phyloP scores from a whole-genome alignment of 2,797 vertebrate species.

The Danio tinwini region DNA sequence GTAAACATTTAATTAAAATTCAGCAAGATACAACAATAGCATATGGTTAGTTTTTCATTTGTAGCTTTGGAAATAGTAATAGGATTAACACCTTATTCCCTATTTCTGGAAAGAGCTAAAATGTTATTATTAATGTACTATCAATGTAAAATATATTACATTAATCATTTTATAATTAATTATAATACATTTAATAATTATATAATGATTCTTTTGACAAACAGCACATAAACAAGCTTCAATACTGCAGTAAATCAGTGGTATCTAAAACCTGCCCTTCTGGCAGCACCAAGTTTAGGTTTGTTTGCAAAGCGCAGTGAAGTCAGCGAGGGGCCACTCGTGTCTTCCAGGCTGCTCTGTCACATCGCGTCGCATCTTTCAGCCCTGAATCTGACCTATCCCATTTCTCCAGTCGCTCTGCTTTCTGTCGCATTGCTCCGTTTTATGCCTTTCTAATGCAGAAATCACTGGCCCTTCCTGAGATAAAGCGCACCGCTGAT shows the following conservation, averaged over 20 bases:
- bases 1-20: too few species aligned
- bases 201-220: not conserved
- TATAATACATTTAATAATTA: not conserved
- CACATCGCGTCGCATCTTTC: conserved; percentile 68
- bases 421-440: conserved; percentile 14
- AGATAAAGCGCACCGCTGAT: not conserved
- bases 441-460: not conserved
- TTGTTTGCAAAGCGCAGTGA: conserved; percentile 64
- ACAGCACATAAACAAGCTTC: not conserved
- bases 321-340: conserved; percentile 76
- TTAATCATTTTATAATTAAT: too few species aligned
- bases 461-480: not conserved
- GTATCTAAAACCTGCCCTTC: conserved; percentile 32
- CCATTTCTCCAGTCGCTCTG: not conserved
- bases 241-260: not conserved
- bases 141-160: too few species aligned
- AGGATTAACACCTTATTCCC: too few species aligned
- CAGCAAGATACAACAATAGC: too few species aligned
- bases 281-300: conserved; percentile 44
- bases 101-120: too few species aligned
- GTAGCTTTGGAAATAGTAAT: too few species aligned
- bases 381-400: conserved; percentile 37
- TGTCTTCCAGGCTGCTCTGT: conserved; percentile 75
- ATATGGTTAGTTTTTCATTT: too few species aligned
- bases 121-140: too few species aligned